phyloP scores from a whole-genome alignment of 2,797 vertebrate genomes.

The Myotis vivesi region DNA sequence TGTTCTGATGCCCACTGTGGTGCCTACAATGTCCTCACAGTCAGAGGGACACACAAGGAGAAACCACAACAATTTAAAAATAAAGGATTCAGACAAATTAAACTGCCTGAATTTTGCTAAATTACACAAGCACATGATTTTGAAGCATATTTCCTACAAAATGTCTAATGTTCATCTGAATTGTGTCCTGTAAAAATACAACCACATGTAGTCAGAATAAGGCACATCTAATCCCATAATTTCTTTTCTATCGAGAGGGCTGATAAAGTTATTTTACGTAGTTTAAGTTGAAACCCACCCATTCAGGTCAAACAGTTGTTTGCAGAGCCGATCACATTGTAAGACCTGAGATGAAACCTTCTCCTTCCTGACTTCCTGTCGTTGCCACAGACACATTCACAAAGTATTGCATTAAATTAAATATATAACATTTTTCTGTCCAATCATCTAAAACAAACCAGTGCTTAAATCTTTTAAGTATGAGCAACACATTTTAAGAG shows the following conservation, averaged over 20 bases:
- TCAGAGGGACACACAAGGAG: fast-evolving
- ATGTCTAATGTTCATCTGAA: background rate
- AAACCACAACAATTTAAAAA: background rate
- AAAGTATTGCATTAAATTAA: background rate
- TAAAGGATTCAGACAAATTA: background rate
- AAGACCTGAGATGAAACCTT: background rate
- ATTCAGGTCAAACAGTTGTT: background rate
- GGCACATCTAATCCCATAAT: background rate
- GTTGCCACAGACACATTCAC: background rate
- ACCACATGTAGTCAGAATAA: too few species aligned
- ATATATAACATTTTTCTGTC: background rate
- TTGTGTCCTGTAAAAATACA: background rate
- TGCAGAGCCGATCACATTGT: too few species aligned
- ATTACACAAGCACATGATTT: background rate
- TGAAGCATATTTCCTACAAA: background rate
- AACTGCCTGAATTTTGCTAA: background rate
- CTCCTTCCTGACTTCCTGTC: background rate
- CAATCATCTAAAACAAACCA: background rate
- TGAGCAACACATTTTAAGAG: background rate
- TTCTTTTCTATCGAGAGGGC: background rate
- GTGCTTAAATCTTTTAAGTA: background rate
- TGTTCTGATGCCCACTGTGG: fast-evolving
- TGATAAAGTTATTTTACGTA: background rate
- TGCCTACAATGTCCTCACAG: fast-evolving
- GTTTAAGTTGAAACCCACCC: background rate